A percentile compares a stretch with the other conserved stretches of the same genome.
These are phyloP conservation scores for Rhabditoides inermis DNA, from an alignment of 2,888 invertebrate genomes.

Conservation along the genomic window DNA sequence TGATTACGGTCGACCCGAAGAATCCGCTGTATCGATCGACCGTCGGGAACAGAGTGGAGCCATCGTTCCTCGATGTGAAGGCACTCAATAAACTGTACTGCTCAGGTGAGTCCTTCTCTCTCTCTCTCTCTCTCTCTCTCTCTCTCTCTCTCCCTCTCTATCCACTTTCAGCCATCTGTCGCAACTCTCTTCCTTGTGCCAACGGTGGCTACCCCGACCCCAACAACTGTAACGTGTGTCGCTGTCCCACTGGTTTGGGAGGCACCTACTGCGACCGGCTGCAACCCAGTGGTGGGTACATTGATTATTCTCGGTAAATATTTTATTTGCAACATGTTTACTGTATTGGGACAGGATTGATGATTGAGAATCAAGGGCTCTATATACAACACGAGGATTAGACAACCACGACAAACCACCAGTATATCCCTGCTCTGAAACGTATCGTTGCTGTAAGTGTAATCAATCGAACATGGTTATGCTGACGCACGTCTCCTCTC, in stretches of 20 bases:
- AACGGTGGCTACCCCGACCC: constrained; percentile 48
- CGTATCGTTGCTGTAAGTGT: no score
- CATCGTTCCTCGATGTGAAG: constrained; percentile 32
- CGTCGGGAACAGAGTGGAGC: constrained; percentile 29
- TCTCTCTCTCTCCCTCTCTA: neutral
- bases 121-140: neutral
- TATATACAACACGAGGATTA: no score
- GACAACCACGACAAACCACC: no score
- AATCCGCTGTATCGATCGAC: constrained; percentile 25
- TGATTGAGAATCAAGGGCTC: no score
- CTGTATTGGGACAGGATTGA: no score
- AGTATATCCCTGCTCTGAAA: no score
- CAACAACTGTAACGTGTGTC: constrained; percentile 42
- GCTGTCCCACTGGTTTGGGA: constrained; percentile 45
- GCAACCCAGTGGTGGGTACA: constrained; percentile 10
- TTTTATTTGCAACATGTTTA: no score
- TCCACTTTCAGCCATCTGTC: constrained; percentile 17
- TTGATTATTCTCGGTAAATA: neutral
- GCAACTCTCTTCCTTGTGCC: constrained; percentile 30
- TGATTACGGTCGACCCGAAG: constrained; percentile 25
- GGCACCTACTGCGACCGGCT: constrained; percentile 39
- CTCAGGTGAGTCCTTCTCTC: constrained; percentile 12
- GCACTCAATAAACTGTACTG: constrained; percentile 29
- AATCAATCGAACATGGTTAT: no score
- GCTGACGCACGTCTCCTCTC: no score